Evolutionary conservation across 2,888 invertebrate species (phyloP), one percentile per base, ranked within the genome.

Genomic region (Ennomos erosarius): DNA sequence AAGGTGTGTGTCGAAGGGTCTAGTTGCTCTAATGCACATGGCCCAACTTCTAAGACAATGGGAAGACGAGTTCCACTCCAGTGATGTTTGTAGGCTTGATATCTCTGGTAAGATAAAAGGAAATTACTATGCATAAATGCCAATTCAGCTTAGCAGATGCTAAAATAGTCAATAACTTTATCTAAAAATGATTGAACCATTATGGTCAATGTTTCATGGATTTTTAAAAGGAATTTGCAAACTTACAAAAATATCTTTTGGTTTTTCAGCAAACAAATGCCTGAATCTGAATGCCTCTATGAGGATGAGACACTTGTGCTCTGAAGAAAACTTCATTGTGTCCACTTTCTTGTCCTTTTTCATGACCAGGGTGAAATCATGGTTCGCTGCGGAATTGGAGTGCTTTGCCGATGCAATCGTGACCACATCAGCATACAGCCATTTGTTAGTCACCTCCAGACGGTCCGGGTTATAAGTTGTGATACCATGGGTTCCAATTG

Each of bases 261-360:
- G 95, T 85, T 96, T 97, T 81, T 97, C 97, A 59, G 95, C 94
- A 92, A 97, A 97, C 73, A 95, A 93, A 82, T 95, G 94, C 75
- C 96, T 94, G 78, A 95, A 97, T 79, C 94, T 96, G 55, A 99
- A 94, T 66, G 98, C 98, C 79, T 99, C 97, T 8, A 98, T 98
- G 46, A 99, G 93, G 69, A 99, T 95, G 71, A 99, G 95, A 59
- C 97, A 95, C 76, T 99, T 95, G 84, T 98, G 97, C 79, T 99
- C 99, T 0, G 98, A 98, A 10, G 99, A 98, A 85, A 99, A 98
- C 79, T 96, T 97, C 97, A 99, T 99, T 10, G 96, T 95, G 81
- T 99, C 99, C 46, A 95, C 93, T 91, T 99, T 99, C 76, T 97
- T 96, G 33, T 97, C 97, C 75, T 98, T 98, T 76, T 96, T 96